These are phyloP conservation scores for Dichetophora obliterata DNA, from an alignment of 2,888 invertebrate genomes.

Conservation along the genomic window DNA sequence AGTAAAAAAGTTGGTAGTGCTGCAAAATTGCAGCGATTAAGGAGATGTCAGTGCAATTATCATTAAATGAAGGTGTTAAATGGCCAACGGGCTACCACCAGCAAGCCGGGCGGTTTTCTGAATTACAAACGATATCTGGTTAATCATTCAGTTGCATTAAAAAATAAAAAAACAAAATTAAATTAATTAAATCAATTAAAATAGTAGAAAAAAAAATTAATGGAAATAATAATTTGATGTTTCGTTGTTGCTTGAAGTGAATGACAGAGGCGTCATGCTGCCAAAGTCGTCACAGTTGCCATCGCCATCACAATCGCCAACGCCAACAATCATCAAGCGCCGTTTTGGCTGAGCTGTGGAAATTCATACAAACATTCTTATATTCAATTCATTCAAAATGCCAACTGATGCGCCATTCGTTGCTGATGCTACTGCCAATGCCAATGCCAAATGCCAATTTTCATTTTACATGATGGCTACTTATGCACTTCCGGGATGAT, in stretches of 20 bases:
- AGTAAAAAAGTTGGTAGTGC: not conserved
- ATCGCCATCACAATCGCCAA: not conserved
- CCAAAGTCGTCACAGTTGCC: no score
- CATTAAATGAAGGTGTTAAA: slow-evolving; percentile 15
- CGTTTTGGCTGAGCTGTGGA: not conserved
- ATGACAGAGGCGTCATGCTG: no score
- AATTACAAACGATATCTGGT: no score
- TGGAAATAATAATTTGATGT: not conserved
- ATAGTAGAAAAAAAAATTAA: not conserved
- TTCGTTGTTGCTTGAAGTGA: not conserved
- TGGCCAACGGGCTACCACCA: not conserved
- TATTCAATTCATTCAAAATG: slow-evolving; percentile 9
- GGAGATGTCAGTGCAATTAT: not conserved
- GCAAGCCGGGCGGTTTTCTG: no score
- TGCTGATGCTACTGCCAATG: slow-evolving; percentile 32
- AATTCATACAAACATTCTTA: slow-evolving; percentile 7
- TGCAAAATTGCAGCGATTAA: slow-evolving; percentile 1
- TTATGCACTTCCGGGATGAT: slow-evolving; percentile 52
- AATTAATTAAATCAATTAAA: not conserved
- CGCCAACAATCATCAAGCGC: slow-evolving; percentile 5
- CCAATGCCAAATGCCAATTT: slow-evolving; percentile 51
- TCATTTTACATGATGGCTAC: slow-evolving; percentile 52
- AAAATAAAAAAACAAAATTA: no score
- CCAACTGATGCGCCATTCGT: slow-evolving; percentile 6
- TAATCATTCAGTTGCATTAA: no score